Base-by-base conservation (phyloP, 2,888 invertebrate genomes). In the Tiphia femorata region DNA sequence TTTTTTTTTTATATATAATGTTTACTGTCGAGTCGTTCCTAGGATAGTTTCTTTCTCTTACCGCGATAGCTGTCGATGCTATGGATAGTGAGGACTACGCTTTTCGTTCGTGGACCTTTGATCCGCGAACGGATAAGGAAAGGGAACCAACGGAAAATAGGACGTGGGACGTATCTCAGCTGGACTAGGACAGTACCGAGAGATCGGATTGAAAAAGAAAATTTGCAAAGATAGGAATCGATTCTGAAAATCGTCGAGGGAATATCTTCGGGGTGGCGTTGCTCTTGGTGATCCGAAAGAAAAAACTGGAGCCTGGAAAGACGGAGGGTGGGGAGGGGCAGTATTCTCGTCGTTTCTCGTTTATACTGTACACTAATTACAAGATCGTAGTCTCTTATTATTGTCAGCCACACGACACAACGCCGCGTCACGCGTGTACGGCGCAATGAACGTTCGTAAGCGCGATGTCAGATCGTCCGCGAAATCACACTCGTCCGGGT, bases 301-400 rank as follows among this genome's bases (percentile, higher is more conserved):
- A 6, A 12, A 10, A 43, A n/a, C 27, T 46, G 33, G 23, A 52
- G 42, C 29, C 29, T 40, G n/a, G 44, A 29, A 49, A 38, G 16
- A 30, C 25, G 47, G 40, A 20, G 44, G 30, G 35, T 20, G 3
- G 20, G 33, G 44, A 20, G 42, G 60, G 61, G 54, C 59, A 61
- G 60, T 67, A 60, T 64, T 19, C 48, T 51, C 54, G 42, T 62
- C 49, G 54, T 60, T 58, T 54, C 50, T 59, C 62, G 50, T 53
- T 58, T 61, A n/a, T 59, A 73, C 78, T 82, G 82, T 83, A 83
- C 83, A 83, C 82, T 83, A 83, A 82, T 83, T 82, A 82, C 81
- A 81, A 81, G 75, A 73, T 67, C 41, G 67, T 69, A 72, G 74
- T 75, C 67, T 70, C 70, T 80, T 52, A 68, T 70, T 80, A 80